Conservation (phyloP, 2,888 invertebrate species). For the Hirtodrosophila confusa region DNA sequence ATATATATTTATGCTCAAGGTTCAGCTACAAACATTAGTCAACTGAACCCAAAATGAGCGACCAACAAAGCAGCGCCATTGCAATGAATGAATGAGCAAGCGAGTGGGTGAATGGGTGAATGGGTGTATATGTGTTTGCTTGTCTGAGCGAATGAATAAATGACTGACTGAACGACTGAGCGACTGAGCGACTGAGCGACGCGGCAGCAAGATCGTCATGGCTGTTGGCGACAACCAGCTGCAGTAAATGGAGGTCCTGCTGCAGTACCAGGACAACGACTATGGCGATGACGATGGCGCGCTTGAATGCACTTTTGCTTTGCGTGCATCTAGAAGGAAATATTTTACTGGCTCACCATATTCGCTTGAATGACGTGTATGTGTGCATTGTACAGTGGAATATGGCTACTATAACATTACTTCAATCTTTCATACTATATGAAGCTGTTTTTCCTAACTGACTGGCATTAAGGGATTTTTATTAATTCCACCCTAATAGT, state of each 20-base stretch:
- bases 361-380: constrained; percentile 4
- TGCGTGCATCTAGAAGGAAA: constrained; percentile 40
- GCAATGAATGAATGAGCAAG: constrained; percentile 53
- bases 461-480: too few relatives aligned
- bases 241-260: neutral
- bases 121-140: constrained; percentile 26
- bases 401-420: neutral
- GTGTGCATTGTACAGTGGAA: constrained; percentile 1
- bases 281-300: constrained; percentile 4
- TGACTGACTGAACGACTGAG: constrained; percentile 56
- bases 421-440: too few relatives aligned
- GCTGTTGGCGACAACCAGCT: constrained; percentile 20
- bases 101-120: constrained; percentile 33
- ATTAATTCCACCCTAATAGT: too few relatives aligned
- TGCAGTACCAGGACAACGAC: constrained; percentile 4
- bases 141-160: constrained; percentile 45
- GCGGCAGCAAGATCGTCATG: constrained; percentile 23
- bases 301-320: constrained; percentile 55
- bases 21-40: constrained; percentile 69
- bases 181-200: constrained; percentile 28
- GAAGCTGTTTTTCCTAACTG: too few relatives aligned
- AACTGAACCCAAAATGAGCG: constrained; percentile 72
- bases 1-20: constrained; percentile 58
- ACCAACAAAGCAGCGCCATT: constrained; percentile 63
- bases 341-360: constrained; percentile 10